Percentiles rank a stretch among this genome's conserved stretches.
Evolutionary conservation across 1,140 invertebrate genomes (phyloP).

Genomic region (Semibalanus balanoides): DNA sequence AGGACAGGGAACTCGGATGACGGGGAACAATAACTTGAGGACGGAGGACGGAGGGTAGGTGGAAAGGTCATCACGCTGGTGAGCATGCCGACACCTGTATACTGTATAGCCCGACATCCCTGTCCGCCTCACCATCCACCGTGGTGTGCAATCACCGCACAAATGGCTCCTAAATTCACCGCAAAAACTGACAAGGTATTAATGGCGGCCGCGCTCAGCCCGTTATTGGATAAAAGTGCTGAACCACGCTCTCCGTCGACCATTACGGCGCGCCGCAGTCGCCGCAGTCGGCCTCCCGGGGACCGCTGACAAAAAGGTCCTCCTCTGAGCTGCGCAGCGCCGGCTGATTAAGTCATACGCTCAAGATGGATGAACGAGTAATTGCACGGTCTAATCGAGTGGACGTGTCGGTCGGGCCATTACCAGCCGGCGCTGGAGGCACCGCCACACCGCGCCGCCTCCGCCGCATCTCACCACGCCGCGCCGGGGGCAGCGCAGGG

Average conservation of each 20-base stretch:
- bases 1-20: too few relatives aligned
- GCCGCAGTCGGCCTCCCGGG: background rate
- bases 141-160: background rate
- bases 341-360: background rate
- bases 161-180: background rate
- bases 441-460: too few relatives aligned
- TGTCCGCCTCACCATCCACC: too few relatives aligned
- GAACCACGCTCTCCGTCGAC: background rate
- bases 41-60: too few relatives aligned
- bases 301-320: background rate
- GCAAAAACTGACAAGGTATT: background rate
- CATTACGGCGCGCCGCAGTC: background rate
- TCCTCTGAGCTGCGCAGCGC: background rate
- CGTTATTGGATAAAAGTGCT: background rate
- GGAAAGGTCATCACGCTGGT: too few relatives aligned
- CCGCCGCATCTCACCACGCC: too few relatives aligned
- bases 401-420: background rate
- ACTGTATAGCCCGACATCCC: too few relatives aligned
- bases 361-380: background rate
- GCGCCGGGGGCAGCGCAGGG: too few relatives aligned
- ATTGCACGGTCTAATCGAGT: background rate
- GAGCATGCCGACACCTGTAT: too few relatives aligned
- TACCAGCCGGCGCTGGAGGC: background rate
- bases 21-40: too few relatives aligned
- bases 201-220: background rate